Percentiles rank a stretch among this genome's conserved stretches.
Conservation (phyloP, 1,140 invertebrate genomes). For the Drosophila asahinai region DNA sequence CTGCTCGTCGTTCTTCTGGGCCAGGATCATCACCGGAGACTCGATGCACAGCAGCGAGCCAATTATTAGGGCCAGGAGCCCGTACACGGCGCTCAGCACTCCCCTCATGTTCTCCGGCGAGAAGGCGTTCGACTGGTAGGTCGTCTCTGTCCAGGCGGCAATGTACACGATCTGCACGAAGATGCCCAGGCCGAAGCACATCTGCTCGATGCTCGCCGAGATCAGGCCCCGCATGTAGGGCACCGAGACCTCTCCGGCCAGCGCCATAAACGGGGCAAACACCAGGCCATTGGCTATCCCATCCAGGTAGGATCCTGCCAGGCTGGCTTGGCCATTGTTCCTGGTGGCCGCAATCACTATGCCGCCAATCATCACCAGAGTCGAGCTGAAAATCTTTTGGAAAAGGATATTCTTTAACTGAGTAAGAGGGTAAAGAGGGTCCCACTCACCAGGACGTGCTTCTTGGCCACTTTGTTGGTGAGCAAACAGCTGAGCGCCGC, state of each 20-base stretch:
- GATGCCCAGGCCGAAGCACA: conserved; percentile 37
- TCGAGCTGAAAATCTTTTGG: conserved; percentile 39
- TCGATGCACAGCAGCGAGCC: conserved; percentile 51
- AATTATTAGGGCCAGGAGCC: conserved; percentile 40
- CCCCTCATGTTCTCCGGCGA: conserved; percentile 53
- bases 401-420: background rate
- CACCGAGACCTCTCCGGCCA: conserved; percentile 55
- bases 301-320: conserved; percentile 56
- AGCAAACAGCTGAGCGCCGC: conserved; percentile 45
- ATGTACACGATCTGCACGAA: conserved; percentile 57
- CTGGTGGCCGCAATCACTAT: conserved; percentile 26
- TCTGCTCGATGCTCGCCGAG: conserved; percentile 44
- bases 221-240: conserved; percentile 47
- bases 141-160: conserved; percentile 13
- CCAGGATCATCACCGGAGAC: conserved; percentile 61
- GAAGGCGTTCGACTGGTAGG: conserved; percentile 15
- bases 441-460: conserved; percentile 49
- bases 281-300: conserved; percentile 65
- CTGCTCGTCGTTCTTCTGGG: conserved; percentile 54
- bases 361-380: conserved; percentile 58
- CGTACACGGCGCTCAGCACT: conserved; percentile 45
- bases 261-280: conserved; percentile 60
- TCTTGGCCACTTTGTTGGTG: conserved; percentile 58
- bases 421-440: too few species aligned
- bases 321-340: background rate